Evolutionary conservation across 2,113 vertebrate genomes (phyloP).

Genomic region (Hemibates koningsi): DNA sequence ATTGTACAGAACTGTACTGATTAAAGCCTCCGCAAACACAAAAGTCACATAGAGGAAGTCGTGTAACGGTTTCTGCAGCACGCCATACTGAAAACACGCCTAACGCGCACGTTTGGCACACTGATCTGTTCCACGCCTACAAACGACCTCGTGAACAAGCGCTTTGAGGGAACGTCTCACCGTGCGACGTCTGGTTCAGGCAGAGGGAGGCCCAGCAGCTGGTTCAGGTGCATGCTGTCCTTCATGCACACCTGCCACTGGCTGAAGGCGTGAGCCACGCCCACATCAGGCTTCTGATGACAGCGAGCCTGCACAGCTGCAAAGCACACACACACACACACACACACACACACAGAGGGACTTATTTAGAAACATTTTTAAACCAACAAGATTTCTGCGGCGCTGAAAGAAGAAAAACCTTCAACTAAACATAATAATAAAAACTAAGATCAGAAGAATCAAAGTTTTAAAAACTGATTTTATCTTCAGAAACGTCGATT

Average conservation of each 20-base stretch:
- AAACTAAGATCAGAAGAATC: not conserved
- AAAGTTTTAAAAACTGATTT: not conserved
- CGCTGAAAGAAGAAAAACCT: not conserved
- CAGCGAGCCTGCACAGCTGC: not conserved
- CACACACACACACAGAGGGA: not conserved
- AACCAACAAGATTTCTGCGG: not conserved
- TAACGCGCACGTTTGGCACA: not conserved
- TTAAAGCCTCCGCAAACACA: not conserved
- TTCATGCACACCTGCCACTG: constrained; percentile 86
- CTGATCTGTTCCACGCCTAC: not conserved
- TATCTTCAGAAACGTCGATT: not conserved
- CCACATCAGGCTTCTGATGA: constrained; percentile 39
- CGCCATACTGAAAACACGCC: not conserved
- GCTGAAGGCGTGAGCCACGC: constrained; percentile 72
- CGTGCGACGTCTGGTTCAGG: constrained; percentile 73
- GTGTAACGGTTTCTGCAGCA: not conserved
- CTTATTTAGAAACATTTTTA: not conserved
- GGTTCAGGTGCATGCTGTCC: constrained; percentile 77
- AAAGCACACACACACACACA: not conserved
- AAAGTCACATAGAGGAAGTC: not conserved
- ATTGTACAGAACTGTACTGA: fast-evolving
- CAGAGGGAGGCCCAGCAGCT: constrained; percentile 76
- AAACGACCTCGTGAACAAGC: not conserved
- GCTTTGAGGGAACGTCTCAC: constrained; percentile 49
- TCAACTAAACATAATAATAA: not conserved